phyloP scores from a whole-genome alignment of 2,888 invertebrate species.

The Alsophila aescularia region DNA sequence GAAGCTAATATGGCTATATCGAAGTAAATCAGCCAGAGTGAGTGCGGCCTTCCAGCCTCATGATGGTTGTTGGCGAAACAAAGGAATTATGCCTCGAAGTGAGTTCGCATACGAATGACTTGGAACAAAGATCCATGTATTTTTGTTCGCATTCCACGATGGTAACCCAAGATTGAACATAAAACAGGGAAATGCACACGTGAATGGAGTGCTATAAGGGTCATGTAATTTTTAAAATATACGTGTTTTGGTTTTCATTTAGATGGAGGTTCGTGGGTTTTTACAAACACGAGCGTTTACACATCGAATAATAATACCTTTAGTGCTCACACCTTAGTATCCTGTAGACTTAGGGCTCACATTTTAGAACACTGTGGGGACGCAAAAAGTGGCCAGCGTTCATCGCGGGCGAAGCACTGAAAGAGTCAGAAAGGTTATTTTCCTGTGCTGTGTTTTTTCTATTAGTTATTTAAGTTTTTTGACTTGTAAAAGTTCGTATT shows the following conservation, averaged over 20 bases:
- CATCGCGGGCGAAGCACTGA: too few relatives aligned
- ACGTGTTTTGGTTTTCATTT: not conserved
- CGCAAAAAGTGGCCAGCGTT: too few relatives aligned
- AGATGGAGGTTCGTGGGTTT: not conserved
- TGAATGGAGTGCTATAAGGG: constrained; percentile 29
- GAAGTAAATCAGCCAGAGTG: not conserved
- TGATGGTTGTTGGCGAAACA: constrained; percentile 21
- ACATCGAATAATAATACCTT: too few relatives aligned
- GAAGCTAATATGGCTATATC: not conserved
- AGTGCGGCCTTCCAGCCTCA: constrained; percentile 1
- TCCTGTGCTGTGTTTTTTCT: too few relatives aligned
- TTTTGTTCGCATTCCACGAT: constrained; percentile 23
- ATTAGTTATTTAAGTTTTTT: too few relatives aligned
- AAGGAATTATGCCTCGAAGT: constrained; percentile 26
- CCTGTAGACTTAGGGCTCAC: too few relatives aligned
- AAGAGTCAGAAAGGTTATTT: too few relatives aligned
- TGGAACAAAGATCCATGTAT: constrained; percentile 29
- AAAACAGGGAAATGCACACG: constrained; percentile 24
- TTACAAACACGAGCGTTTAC: not conserved
- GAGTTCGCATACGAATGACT: constrained; percentile 43
- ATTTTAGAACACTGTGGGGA: too few relatives aligned
- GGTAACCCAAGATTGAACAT: constrained; percentile 29
- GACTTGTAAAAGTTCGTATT: too few relatives aligned
- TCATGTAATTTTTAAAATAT: constrained; percentile 22
- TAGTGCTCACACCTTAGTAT: too few relatives aligned